Conservation (phyloP, 1,140 invertebrate species). For the Eufriesea mexicana region DNA sequence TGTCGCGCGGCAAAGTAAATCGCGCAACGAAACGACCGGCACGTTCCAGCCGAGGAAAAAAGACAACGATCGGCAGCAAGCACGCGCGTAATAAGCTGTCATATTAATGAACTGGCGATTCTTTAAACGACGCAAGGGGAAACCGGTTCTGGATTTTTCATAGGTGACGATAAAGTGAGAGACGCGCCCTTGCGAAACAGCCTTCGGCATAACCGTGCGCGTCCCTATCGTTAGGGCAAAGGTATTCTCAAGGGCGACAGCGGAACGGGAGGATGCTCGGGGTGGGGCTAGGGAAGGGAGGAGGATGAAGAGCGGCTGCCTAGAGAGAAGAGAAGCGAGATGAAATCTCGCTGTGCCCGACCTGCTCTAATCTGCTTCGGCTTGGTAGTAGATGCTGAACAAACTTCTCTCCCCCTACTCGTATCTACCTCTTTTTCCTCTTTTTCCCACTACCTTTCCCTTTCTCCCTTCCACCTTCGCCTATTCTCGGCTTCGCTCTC, state of each 20-base stretch:
- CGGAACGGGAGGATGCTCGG: conserved; percentile 33
- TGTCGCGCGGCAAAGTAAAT: neutral
- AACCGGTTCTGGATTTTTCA: conserved; percentile 55
- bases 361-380: conserved; percentile 67
- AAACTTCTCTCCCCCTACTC: neutral
- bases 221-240: conserved; percentile 55
- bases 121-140: conserved; percentile 31
- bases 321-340: conserved; percentile 20
- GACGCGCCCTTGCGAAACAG: conserved; percentile 36
- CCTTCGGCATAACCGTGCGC: conserved; percentile 26
- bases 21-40: neutral
- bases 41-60: neutral
- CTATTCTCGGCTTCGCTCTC: neutral
- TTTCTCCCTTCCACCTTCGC: neutral
- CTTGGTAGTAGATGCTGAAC: conserved; percentile 39
- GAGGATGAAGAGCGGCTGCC: conserved; percentile 18
- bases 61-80: neutral
- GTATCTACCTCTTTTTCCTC: neutral
- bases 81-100: conserved; percentile 38
- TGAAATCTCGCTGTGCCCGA: conserved; percentile 53
- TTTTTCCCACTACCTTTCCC: neutral
- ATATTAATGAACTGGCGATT: conserved; percentile 41
- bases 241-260: conserved; percentile 61
- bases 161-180: conserved; percentile 47
- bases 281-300: neutral